Evolutionary conservation across 37 sponge, comb jelly and placozoan genomes (phyloP), one percentile per base, ranked within the genome.

Genomic region (Ianthella basta): DNA sequence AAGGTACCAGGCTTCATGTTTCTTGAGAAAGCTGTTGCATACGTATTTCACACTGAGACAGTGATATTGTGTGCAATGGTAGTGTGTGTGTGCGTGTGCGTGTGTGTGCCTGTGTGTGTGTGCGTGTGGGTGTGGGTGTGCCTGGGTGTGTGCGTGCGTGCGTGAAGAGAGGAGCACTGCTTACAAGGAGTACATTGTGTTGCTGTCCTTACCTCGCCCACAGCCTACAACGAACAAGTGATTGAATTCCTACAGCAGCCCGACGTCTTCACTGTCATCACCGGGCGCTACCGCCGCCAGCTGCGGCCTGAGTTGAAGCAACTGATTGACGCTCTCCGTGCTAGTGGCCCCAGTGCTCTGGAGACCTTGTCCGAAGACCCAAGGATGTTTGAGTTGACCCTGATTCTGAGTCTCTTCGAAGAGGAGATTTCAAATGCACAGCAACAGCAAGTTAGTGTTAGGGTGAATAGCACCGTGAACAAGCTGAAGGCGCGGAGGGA

Each of bases 221-320:
- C 35, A 85, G 91, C 83, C 32, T 95, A 95, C 68, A 87, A 82
- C 85, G 90, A 89, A 29, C 34, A 79, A 39, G 94, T 95, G 72
- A 85, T 91, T 16, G 65, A 38, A 40, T 95, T 95, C 67, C 67
- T 95, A 34, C 61, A 88, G 61, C 93, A 92, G 80, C 88, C 95
- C 0, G 57, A 89, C 60, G 81, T 95, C 13, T 87, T 89, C 41
- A 53, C 35, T 24, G 38, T 16, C 27, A 70, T 93, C 35, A 56
- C 53, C 3, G 21, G 35, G 15, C 83, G 87, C 1, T 72, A 59
- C 60, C 60, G 39, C 2, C 56, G 60, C 1, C 44, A 56, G 33
- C 29, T 88, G 20, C 23, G 78, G 20, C 36, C 30, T 35, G 66
- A 64, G 1, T 66, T 92, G 72, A 86, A 87, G 25, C 23, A n/a